These are phyloP conservation scores for Neoseiulus cucumeris DNA, from an alignment of 1,140 invertebrate genomes.

Conservation along the genomic window DNA sequence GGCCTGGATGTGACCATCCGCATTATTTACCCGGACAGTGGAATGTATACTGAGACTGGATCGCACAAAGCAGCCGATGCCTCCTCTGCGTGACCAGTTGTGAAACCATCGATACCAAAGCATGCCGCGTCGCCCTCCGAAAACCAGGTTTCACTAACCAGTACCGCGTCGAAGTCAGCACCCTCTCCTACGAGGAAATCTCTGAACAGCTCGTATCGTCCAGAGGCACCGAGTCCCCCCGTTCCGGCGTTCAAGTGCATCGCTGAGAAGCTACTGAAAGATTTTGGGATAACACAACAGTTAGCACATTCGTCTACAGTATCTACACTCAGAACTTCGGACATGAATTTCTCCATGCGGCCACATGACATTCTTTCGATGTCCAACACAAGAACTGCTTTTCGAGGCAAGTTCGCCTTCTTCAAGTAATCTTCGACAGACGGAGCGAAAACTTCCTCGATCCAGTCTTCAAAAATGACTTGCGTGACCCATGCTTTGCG, in stretches of 20 bases:
- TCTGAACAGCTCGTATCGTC: not conserved
- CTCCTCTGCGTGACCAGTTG: not conserved
- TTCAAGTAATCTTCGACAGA: conserved; percentile 15
- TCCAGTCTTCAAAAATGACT: conserved; percentile 26
- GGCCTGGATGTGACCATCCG: not conserved
- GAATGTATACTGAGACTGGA: not conserved
- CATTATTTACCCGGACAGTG: not conserved
- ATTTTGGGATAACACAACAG: not conserved
- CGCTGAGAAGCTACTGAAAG: too few relatives aligned
- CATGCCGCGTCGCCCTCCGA: not conserved
- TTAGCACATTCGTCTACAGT: too few relatives aligned
- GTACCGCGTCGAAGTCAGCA: not conserved
- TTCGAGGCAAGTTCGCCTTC: conserved; percentile 18
- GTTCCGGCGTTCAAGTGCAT: too few relatives aligned
- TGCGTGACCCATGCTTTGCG: too few relatives aligned
- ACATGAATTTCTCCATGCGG: too few relatives aligned
- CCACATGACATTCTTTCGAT: too few relatives aligned
- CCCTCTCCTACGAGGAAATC: too few relatives aligned
- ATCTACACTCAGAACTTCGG: too few relatives aligned
- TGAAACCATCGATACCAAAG: not conserved
- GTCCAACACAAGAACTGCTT: conserved; percentile 20
- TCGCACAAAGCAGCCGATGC: not conserved
- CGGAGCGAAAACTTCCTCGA: conserved; percentile 17
- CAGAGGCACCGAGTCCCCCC: not conserved
- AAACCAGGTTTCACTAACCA: not conserved